phyloP scores from a whole-genome alignment of 53 echinoderm and acorn worm species.

The Paracentrotus lividus region DNA sequence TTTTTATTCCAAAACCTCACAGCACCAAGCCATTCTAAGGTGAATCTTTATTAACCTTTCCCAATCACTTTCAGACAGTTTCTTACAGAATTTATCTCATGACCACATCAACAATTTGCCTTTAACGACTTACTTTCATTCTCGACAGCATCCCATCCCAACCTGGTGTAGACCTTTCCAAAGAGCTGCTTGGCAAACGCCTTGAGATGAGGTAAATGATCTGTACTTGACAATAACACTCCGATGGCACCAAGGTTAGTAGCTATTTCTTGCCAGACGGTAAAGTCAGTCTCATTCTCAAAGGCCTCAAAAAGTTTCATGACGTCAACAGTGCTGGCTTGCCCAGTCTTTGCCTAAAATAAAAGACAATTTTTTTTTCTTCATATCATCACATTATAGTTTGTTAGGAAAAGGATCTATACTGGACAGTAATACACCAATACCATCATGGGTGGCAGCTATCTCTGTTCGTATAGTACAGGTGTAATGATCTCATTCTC shows the following conservation, averaged over 20 bases:
- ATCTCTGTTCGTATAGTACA: too few species aligned
- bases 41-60: too few species aligned
- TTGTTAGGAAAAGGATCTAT: too few species aligned
- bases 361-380: too few species aligned
- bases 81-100: too few species aligned
- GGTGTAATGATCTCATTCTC: too few species aligned
- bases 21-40: too few species aligned
- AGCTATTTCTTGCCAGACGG: conserved; percentile 95
- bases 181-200: conserved; percentile 86
- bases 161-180: conserved; percentile 74
- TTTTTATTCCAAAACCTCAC: too few species aligned
- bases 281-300: conserved; percentile 94
- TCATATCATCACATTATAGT: background rate
- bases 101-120: too few species aligned
- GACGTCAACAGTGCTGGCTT: conserved; percentile 96
- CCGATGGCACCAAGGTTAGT: conserved; percentile 85
- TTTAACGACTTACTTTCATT: conserved; percentile 72
- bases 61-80: too few species aligned
- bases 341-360: conserved; percentile 95
- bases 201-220: conserved; percentile 74
- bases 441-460: too few species aligned
- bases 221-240: conserved; percentile 83
- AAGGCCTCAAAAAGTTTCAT: conserved; percentile 94
- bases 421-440: too few species aligned
- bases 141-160: conserved; percentile 86